phyloP scores from a whole-genome alignment of 2,113 vertebrate genomes.

The Microcebus lehilahytsara region DNA sequence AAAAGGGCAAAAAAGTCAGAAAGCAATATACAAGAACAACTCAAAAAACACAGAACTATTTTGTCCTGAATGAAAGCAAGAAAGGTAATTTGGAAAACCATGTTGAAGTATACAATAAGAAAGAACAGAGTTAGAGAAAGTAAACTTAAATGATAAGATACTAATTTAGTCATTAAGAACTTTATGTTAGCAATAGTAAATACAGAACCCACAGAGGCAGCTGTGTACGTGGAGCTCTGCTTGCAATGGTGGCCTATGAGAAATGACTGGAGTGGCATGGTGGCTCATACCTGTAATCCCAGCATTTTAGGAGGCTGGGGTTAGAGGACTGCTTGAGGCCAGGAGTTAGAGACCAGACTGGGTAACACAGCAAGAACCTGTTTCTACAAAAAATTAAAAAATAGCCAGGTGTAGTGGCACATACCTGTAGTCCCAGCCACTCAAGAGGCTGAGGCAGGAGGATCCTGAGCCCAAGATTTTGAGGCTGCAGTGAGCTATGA shows the following conservation, averaged over 20 bases:
- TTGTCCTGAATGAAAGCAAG: neutral
- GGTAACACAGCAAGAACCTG: too few relatives aligned
- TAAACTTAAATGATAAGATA: neutral
- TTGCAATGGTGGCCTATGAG: neutral
- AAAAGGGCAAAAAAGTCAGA: neutral
- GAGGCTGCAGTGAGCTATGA: too few relatives aligned
- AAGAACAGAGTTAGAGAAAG: neutral
- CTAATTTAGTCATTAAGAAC: neutral
- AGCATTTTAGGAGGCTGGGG: too few relatives aligned
- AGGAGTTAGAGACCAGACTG: too few relatives aligned
- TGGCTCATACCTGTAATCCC: too few relatives aligned
- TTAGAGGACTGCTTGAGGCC: too few relatives aligned
- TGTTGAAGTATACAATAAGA: neutral
- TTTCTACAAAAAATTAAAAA: too few relatives aligned
- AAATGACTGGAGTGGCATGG: neutral
- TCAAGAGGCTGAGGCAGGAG: too few relatives aligned
- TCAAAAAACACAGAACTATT: neutral
- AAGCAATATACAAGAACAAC: neutral
- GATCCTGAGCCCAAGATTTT: too few relatives aligned
- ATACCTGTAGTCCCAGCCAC: too few relatives aligned
- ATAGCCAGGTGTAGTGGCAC: too few relatives aligned
- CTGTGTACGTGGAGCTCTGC: neutral
- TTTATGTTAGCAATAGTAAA: neutral
- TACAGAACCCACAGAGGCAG: neutral
- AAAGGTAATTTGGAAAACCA: constrained; percentile 1